phyloP scores from a whole-genome alignment of 2,888 invertebrate genomes.

The Drosophila affinis region DNA sequence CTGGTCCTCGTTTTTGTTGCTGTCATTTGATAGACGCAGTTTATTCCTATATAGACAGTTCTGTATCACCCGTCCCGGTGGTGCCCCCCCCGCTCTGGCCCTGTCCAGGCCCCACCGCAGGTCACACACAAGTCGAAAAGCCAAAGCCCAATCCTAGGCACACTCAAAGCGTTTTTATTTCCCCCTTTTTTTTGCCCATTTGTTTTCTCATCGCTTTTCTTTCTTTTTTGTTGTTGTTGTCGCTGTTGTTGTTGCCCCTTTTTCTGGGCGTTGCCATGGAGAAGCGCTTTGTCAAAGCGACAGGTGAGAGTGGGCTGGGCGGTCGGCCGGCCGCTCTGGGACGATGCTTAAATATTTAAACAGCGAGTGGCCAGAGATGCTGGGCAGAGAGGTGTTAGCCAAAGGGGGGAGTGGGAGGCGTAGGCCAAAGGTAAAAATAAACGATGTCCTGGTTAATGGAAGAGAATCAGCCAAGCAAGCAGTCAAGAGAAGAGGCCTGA shows the following conservation, averaged over 20 bases:
- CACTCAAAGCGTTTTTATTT: background rate
- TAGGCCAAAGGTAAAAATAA: slow-evolving; percentile 44
- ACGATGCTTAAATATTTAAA: slow-evolving; percentile 49
- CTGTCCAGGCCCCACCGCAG: background rate
- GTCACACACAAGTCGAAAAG: slow-evolving; percentile 18
- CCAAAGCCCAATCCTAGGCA: slow-evolving; percentile 18
- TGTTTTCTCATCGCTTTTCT: background rate
- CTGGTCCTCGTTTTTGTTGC: background rate
- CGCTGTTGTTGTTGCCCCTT: background rate
- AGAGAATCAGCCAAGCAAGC: slow-evolving; percentile 34
- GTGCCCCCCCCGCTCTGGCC: background rate
- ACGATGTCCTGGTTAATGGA: slow-evolving; percentile 44
- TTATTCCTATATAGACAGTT: slow-evolving; percentile 42
- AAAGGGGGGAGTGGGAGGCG: background rate
- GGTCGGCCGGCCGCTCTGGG: background rate
- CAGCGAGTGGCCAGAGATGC: slow-evolving; percentile 29
- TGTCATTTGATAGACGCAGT: slow-evolving; percentile 32
- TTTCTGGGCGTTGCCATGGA: slow-evolving; percentile 42
- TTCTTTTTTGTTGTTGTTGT: background rate
- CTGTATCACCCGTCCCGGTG: background rate
- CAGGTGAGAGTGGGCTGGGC: slow-evolving; percentile 16
- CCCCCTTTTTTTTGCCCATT: slow-evolving; percentile 2
- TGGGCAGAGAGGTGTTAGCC: slow-evolving; percentile 29
- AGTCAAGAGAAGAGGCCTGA: slow-evolving; percentile 23
- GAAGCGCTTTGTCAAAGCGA: slow-evolving; percentile 42